Base-by-base conservation (phyloP, 2,888 invertebrate genomes). In the Drosophila neutralis region DNA sequence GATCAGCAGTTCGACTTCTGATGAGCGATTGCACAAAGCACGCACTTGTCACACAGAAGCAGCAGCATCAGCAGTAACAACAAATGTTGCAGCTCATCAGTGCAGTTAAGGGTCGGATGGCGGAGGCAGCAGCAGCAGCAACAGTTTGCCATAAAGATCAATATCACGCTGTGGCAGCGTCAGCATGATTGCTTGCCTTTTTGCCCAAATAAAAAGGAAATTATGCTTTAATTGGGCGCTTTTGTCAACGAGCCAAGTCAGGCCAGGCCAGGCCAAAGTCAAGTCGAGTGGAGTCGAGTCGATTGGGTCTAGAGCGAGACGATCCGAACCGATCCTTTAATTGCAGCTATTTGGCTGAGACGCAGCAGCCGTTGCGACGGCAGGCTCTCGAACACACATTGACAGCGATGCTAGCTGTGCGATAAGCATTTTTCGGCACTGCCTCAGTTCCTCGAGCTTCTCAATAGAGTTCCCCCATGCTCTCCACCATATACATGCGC, bases 211-310 rank as follows among this genome's bases (percentile, higher is more conserved):
- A 71, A 72, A 82, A 75, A 70, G 35, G 45, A 74, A 90, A 90
- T 90, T 88, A 90, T 88, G 84, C 80, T 88, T 89, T 90, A 90
- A 90, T 90, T 90, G 89, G 89, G 77, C 78, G 76, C 83, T 84
- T 90, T 85, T 83, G 87, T 83, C 86, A 83, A 77, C 76, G 73
- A 53, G 13, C 31, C 38, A 56, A 31, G 15, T 21, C 51, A 40
- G 31, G 57, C 40, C 61, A 24, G 21, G n/a, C 38, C 36, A 35
- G n/a, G 21, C 60, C 24, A 42, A 42, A 42, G 54, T 24, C 53
- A 15, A 54, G 51, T 51, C 18, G 40, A 27, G 8, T n/a, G 7
- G 40, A 40, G 54, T 24, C 24, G 13, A 53, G 21, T 24, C 24
- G 45, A 45, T 45, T 24, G 45, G 45, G 15, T 45, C 45, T 15